Evolutionary conservation across 2,113 vertebrate genomes (phyloP), one percentile per base, ranked within the genome.

Genomic region (Lagopus muta): DNA sequence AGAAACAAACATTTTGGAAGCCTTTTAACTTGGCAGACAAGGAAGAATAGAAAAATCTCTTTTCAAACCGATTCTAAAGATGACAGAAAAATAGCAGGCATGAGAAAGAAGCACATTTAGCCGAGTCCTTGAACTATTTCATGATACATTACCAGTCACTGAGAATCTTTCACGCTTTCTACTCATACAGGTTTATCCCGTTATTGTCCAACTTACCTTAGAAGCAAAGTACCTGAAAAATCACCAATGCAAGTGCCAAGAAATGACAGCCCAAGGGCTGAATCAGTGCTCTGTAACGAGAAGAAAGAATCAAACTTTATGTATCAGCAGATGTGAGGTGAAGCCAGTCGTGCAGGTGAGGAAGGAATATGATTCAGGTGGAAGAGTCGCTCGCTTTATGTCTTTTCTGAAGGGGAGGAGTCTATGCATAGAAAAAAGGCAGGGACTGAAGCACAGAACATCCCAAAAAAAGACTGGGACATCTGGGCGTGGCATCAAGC

Each of bases 311-410:
- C 62, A n/a, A 28, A 27, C 54, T 8, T 11, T 11, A 4, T 0
- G 1, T 40, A 9, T 8, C 14, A 45, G 67, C 67, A 69, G 69
- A 21, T 4, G 34, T 0, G 1, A 38, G 38, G 32, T 47, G 55
- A 65, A 65, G 52, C 11, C 52, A 57, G 19, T 24, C 58, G 27
- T 8, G 30, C 40, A 27, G 24, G 16, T 40, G 65, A 57, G 10
- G 16, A n/a, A 20, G 6, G 8, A 6, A 40, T 28, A 25, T 47
- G 42, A 28, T 2, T 8, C 13, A 54, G 24, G 54, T n/a, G 60
- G 30, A 72, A 70, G 28, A 60, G 34, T 30, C 3, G 2, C 42
- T 47, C 14, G 34, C 62, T 80, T 55, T 60, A 93, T 72, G 38
- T 32, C 30, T 58, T 82, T 76, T 55, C 34, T 15, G 48, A 45